Base-by-base conservation (phyloP, 1,140 invertebrate species). In the Brevipalpus yothersi region DNA sequence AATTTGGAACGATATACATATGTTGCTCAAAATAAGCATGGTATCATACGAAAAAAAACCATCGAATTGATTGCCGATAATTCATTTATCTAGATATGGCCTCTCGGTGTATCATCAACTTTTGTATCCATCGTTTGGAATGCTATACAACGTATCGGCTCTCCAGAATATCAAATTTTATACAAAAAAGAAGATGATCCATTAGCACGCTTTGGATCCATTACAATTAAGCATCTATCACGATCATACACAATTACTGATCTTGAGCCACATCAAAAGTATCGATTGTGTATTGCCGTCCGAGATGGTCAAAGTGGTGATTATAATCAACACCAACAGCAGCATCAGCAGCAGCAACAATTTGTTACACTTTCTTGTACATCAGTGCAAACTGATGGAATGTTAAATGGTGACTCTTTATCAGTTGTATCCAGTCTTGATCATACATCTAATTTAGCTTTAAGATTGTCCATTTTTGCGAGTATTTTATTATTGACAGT, bases 71-170 rank as follows among this genome's bases (percentile, higher is more conserved):
- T 64, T 56, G 41, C 73, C 66, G 64, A 71, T 64, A 63, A 67
- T 69, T 71, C 71, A 40, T 68, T 72, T 41, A 66, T 75, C 9
- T 63, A 69, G 17, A 62, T 75, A 13, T 66, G 71, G 60, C 65
- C 69, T 5, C 63, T 68, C 4, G 64, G 64, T 10, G 64, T 71
- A 4, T 65, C 72, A 4, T 68, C 69, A 43, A 72, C 70, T 56
- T 72, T 69, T 60, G 69, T 75, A 23, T 73, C 72, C 1, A 66
- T 75, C 15, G 68, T 72, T 3, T 73, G 71, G 71, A 73, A 71
- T 53, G 74, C 73, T 9, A 72, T 70, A 19, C 71, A 69, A 39
- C 66, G 70, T 10, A 67, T 67, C 21, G 63, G 67, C 53, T 69
- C 69, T 51, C 41, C 43, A 39, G 19, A 58, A 15, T 39, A 57